Percentiles rank a stretch among this genome's conserved stretches.
Conservation (phyloP, 2,888 invertebrate species). For the Belgica antarctica region DNA sequence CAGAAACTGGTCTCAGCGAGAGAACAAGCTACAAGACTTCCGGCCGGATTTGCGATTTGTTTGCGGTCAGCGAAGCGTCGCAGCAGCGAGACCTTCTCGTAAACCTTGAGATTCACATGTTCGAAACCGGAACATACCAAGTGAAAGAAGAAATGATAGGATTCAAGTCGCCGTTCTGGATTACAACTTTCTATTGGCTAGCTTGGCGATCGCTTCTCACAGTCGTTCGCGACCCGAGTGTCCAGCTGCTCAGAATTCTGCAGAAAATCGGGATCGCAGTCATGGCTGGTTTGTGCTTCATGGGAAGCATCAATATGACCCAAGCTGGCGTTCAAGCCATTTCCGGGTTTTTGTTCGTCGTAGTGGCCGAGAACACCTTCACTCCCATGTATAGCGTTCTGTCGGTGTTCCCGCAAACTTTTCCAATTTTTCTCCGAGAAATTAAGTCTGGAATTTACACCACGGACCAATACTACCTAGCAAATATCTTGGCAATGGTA, state of each 20-base stretch:
- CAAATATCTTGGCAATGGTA: conserved; percentile 46
- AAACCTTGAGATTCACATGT: conserved; percentile 69
- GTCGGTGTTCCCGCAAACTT: conserved; percentile 60
- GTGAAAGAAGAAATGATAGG: conserved; percentile 44
- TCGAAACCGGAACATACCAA: conserved; percentile 50
- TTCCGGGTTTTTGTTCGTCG: conserved; percentile 82
- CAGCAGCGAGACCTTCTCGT: conserved; percentile 74
- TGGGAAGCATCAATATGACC: conserved; percentile 68
- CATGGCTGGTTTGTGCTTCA: conserved; percentile 81
- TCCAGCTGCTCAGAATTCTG: conserved; percentile 71
- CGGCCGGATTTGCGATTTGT: conserved; percentile 73
- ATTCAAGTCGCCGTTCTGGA: conserved; percentile 65
- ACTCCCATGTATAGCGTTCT: conserved; percentile 88
- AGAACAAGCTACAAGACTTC: conserved; percentile 67
- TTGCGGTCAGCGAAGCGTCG: conserved; percentile 72
- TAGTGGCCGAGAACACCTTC: conserved; percentile 88
- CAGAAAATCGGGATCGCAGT: conserved; percentile 82
- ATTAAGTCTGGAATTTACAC: conserved; percentile 79
- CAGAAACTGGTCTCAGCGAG: conserved; percentile 70
- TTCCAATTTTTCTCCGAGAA: conserved; percentile 79
- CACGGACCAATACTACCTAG: conserved; percentile 72
- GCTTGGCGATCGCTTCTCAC: conserved; percentile 72
- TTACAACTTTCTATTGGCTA: conserved; percentile 71
- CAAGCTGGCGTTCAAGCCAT: conserved; percentile 84
- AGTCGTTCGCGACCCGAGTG: conserved; percentile 73